Evolutionary conservation across 2,888 invertebrate genomes (phyloP).

Genomic region (Machimus rusticus): DNA sequence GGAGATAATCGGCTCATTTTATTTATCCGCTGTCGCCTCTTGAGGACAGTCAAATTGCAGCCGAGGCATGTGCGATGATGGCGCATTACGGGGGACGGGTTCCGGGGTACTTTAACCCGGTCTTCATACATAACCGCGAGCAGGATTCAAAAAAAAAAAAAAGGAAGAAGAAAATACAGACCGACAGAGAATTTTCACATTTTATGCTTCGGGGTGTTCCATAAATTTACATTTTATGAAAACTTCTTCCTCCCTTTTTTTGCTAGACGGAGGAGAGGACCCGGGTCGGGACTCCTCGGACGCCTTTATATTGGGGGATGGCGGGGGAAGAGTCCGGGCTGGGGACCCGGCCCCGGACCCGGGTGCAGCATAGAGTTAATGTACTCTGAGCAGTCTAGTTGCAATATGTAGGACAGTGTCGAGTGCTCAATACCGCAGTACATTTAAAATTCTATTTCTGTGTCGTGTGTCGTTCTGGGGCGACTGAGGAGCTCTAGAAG

Average conservation of each 20-base stretch:
- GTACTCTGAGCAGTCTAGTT: constrained; percentile 18
- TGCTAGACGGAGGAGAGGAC: not conserved
- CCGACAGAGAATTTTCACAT: constrained; percentile 26
- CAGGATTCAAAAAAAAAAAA: not conserved
- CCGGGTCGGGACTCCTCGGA: not conserved
- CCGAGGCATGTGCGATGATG: not conserved
- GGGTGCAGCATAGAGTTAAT: constrained; percentile 10
- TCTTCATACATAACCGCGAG: not conserved
- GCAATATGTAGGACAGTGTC: constrained; percentile 31
- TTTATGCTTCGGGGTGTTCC: constrained; percentile 32
- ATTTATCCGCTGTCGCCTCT: constrained; percentile 25
- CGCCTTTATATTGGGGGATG: not conserved
- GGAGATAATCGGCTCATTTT: constrained; percentile 39
- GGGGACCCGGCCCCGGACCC: not conserved
- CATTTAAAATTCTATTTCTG: constrained; percentile 36
- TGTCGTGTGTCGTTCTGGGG: not conserved
- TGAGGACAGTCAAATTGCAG: constrained; percentile 8
- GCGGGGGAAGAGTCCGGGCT: not conserved
- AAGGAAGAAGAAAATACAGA: not conserved
- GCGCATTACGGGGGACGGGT: not conserved
- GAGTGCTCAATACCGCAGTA: constrained; percentile 37
- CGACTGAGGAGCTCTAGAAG: not conserved
- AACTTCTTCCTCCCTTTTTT: constrained; percentile 9
- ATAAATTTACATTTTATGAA: constrained; percentile 41
- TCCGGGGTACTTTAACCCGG: not conserved